These are phyloP conservation scores for Austrolebias charrua DNA, from an alignment of 2,797 vertebrate species.

Conservation along the genomic window DNA sequence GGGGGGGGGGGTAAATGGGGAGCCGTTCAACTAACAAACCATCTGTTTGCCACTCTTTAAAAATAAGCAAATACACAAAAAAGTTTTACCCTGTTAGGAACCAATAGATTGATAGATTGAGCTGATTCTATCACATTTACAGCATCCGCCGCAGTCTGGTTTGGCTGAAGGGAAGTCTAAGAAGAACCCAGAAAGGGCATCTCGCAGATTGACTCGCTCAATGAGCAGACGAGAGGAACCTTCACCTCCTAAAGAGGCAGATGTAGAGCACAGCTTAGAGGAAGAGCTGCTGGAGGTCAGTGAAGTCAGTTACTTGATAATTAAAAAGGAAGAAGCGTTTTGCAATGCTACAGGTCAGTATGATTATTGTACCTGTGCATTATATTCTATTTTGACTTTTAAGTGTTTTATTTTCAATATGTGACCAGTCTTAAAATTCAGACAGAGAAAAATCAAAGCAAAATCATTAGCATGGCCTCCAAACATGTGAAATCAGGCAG, in stretches of 20 bases:
- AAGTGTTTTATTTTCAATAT: too few relatives aligned
- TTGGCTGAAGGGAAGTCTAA: slow-evolving; percentile 39
- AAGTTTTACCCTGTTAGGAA: neutral
- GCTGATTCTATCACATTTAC: slow-evolving; percentile 7
- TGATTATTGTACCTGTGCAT: neutral
- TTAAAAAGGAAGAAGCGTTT: neutral
- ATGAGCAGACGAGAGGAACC: slow-evolving; percentile 54
- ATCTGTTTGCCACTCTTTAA: neutral
- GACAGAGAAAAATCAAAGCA: too few relatives aligned
- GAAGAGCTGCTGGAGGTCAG: slow-evolving; percentile 76
- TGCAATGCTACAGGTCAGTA: neutral
- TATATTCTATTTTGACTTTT: too few relatives aligned
- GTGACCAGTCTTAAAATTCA: too few relatives aligned
- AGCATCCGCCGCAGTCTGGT: slow-evolving; percentile 61
- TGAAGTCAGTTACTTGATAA: slow-evolving; percentile 1
- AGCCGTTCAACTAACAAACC: rapidly evolving
- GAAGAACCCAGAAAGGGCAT: slow-evolving; percentile 71
- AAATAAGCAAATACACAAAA: neutral
- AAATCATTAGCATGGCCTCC: too few relatives aligned
- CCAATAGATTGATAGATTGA: neutral
- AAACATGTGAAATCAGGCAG: neutral
- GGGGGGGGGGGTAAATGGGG: too few relatives aligned
- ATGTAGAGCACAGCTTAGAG: slow-evolving; percentile 72
- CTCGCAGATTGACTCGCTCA: slow-evolving; percentile 76
- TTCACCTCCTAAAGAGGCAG: slow-evolving; percentile 27